Evolutionary conservation across 2,113 vertebrate genomes (phyloP).

Genomic region (Mohoua ochrocephala): DNA sequence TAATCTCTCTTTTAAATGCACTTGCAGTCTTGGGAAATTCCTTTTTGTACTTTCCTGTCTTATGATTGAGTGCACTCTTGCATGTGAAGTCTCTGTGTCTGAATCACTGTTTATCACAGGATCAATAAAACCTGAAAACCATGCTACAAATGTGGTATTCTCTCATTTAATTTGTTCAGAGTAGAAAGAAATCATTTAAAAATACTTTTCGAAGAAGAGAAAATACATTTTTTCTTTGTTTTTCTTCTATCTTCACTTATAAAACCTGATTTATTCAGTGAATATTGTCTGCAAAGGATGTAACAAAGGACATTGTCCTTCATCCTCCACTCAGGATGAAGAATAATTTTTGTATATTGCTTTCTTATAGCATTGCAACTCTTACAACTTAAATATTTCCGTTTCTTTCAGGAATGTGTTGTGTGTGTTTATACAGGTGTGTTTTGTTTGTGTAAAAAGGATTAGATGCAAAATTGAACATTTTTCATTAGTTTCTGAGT

Average conservation of each 20-base stretch:
- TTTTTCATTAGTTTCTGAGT: not conserved
- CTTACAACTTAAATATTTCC: not conserved
- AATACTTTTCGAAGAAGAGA: not conserved
- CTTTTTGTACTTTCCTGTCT: slow-evolving; percentile 17
- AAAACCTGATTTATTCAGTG: not conserved
- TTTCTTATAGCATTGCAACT: not conserved
- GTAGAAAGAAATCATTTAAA: not conserved
- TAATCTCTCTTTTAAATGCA: not conserved
- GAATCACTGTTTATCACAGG: not conserved
- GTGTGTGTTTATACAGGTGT: not conserved
- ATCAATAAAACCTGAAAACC: slow-evolving; percentile 38
- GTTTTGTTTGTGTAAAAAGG: not conserved
- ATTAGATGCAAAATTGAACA: not conserved
- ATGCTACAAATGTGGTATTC: not conserved
- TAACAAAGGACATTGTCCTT: no score
- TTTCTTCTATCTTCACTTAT: not conserved
- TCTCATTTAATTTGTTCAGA: not conserved
- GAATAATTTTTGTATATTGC: not conserved
- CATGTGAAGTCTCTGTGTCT: not conserved
- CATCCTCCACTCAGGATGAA: no score
- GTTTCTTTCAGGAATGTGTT: not conserved
- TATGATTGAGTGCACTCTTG: not conserved
- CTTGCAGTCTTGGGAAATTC: not conserved
- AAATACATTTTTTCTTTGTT: not conserved
- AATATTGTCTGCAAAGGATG: not conserved